Base-by-base conservation (phyloP, 1,140 invertebrate genomes). In the Caerostris darwini region DNA sequence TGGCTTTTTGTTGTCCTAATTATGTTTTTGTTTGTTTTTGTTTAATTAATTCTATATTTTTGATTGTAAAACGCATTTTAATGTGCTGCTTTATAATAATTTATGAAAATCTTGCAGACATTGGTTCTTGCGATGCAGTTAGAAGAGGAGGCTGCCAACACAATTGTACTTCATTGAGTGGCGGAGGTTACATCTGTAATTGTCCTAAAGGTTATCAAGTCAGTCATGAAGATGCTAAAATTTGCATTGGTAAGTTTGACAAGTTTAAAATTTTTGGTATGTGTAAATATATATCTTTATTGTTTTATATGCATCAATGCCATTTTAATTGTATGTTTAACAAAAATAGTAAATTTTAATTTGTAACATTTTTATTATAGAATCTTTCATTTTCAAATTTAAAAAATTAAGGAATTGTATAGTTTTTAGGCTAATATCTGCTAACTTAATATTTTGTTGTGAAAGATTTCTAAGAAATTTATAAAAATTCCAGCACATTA, bases 111-210 rank as follows among this genome's bases (percentile, higher is more conserved):
- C 10, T 95, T 94, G 17, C 95, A 96, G 96, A 98, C 96, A 96
- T 97, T 34, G 97, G 97, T 94, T 97, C 97, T 3, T 99, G 98
- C 96, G 97, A 97, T 54, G 96, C 97, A n/a, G 95, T 95, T 2
- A 97, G 97, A 77, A 97, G 97, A 95, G 99, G 99, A n/a, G 98
- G 98, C 0, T 99, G 99, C 96, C 97, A 99, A 95, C 98, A 99
- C 95, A 97, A 97, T 94, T 99, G 99, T 95, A 97, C 98, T 71
- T 98, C 98, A 95, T 96, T 99, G 0, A 97, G 97, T 0, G 97
- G 95, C 17, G 96, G 97, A 3, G 97, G 98, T 3, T 99, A 98
- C 96, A 98, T 99, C 95, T 99, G 98, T 96, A 97, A 97, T 58
- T 99, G 98, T 96, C 97, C 97, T 96, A 96, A 97, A 17, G 99